phyloP scores from a whole-genome alignment of 1,140 invertebrate species.

The Magallana gigas region DNA sequence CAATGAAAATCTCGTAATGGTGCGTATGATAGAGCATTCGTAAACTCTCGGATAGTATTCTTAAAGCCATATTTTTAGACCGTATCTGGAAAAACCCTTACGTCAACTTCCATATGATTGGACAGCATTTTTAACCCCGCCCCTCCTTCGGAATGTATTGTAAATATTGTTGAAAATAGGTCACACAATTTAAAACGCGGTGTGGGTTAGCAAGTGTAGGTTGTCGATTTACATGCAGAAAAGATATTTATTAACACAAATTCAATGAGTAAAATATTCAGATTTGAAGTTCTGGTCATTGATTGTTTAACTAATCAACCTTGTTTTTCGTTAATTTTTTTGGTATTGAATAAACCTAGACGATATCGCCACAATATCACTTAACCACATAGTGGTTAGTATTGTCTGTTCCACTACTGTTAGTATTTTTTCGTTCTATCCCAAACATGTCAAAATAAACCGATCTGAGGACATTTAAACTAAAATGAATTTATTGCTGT shows the following conservation, averaged over 20 bases:
- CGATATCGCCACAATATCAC: background rate
- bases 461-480: background rate
- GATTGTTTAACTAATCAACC: too few relatives aligned
- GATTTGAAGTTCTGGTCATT: too few relatives aligned
- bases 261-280: too few relatives aligned
- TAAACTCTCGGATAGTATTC: slow-evolving; percentile 10
- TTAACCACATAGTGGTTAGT: slow-evolving; percentile 27
- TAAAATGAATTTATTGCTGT: background rate
- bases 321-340: too few relatives aligned
- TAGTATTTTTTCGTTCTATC: slow-evolving; percentile 4
- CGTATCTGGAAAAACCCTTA: slow-evolving; percentile 27
- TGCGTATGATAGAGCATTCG: background rate
- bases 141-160: background rate
- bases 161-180: background rate
- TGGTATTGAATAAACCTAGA: too few relatives aligned
- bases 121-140: background rate
- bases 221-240: too few relatives aligned
- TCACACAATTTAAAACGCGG: background rate
- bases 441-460: background rate
- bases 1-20: slow-evolving; percentile 19
- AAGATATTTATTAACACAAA: too few relatives aligned
- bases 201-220: background rate
- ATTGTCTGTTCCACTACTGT: background rate
- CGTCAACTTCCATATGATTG: background rate
- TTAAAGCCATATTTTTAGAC: background rate